phyloP scores from a whole-genome alignment of 92 coral and sea anemone genomes.

The Ricordea florida region DNA sequence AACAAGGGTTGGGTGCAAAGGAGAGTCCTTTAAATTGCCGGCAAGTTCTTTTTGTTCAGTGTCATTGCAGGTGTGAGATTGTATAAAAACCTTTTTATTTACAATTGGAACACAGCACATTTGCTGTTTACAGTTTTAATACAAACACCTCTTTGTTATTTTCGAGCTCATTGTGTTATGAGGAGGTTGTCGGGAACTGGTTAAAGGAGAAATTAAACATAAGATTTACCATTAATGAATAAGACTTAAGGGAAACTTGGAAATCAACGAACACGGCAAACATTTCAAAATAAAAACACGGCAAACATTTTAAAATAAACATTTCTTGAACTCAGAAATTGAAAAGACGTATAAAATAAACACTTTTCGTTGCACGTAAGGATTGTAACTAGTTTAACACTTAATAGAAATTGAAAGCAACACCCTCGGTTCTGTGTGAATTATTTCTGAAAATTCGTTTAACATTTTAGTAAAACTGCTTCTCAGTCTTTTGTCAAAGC shows the following conservation, averaged over 20 bases:
- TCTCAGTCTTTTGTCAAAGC: too few relatives aligned
- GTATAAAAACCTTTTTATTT: neutral
- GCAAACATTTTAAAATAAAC: too few relatives aligned
- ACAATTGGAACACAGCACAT: slow-evolving; percentile 15
- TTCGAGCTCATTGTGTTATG: neutral
- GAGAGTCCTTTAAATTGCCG: slow-evolving; percentile 10
- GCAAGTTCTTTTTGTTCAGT: neutral
- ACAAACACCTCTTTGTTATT: slow-evolving; percentile 13
- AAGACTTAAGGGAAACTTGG: neutral
- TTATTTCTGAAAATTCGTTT: too few relatives aligned
- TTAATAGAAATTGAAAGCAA: too few relatives aligned
- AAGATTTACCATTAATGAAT: slow-evolving; percentile 37
- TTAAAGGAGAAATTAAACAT: neutral
- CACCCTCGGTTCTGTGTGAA: too few relatives aligned
- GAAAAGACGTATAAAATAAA: too few relatives aligned
- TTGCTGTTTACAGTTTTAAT: slow-evolving; percentile 21
- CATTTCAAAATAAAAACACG: too few relatives aligned
- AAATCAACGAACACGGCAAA: slow-evolving; percentile 13
- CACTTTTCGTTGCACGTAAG: too few relatives aligned
- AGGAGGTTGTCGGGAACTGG: slow-evolving; percentile 4
- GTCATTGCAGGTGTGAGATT: slow-evolving; percentile 9
- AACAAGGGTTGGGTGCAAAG: neutral
- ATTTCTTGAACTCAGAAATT: slow-evolving; percentile 21
- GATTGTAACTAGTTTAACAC: too few relatives aligned
- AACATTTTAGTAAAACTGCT: too few relatives aligned